Percentiles rank a stretch among this genome's conserved stretches.
Evolutionary conservation across 2,888 invertebrate species (phyloP).

Genomic region (Theodoxus fluviatilis): DNA sequence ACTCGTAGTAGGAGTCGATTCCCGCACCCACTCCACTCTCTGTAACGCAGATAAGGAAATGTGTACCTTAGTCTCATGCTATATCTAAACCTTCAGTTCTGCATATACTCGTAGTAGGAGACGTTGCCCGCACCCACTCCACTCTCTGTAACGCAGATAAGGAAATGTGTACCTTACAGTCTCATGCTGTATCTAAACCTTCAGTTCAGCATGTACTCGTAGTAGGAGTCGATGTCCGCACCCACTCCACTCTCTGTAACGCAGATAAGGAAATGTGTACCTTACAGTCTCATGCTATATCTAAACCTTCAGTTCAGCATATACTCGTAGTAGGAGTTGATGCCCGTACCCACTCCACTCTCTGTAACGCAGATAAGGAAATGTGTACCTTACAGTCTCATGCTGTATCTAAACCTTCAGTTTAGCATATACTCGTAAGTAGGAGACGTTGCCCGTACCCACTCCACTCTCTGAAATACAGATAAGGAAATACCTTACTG

Average conservation of each 20-base stretch:
- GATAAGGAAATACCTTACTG: slow-evolving; percentile 7
- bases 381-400: too few species aligned
- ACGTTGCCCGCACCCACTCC: slow-evolving; percentile 99
- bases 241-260: slow-evolving; percentile 89
- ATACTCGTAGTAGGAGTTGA: too few species aligned
- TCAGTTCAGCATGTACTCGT: slow-evolving; percentile 98
- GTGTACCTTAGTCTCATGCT: too few species aligned
- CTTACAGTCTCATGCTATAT: too few species aligned
- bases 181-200: too few species aligned
- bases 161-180: too few species aligned
- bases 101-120: slow-evolving; percentile 97
- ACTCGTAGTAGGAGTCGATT: slow-evolving; percentile 98
- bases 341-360: too few species aligned
- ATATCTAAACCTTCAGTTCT: too few species aligned
- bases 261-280: slow-evolving; percentile 22
- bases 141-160: slow-evolving; percentile 73
- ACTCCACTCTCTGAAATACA: slow-evolving; percentile 82
- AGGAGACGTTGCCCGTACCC: slow-evolving; percentile 98
- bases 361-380: too few species aligned
- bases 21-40: slow-evolving; percentile 99
- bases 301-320: too few species aligned
- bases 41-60: slow-evolving; percentile 41
- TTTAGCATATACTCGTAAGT: slow-evolving; percentile 98
- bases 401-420: too few species aligned
- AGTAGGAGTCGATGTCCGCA: slow-evolving; percentile 99